Base-by-base conservation (phyloP, 2,888 invertebrate genomes). In the Physocephala rufipes region DNA sequence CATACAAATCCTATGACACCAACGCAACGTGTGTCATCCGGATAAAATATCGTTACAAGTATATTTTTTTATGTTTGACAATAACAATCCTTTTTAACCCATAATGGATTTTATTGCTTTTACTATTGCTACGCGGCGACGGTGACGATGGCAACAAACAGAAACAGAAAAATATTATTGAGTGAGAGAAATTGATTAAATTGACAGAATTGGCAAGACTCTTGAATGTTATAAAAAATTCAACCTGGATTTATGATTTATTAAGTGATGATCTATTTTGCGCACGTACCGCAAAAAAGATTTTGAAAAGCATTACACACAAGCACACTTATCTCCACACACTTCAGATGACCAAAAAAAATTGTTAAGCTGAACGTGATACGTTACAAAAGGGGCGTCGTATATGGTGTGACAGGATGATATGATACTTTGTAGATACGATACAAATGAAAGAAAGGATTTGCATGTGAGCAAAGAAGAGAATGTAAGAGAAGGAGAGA, bases 161-260 rank as follows among this genome's bases (percentile, higher is more conserved):
- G 51, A 19, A 1, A 51, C 12, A 51, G 19, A 12, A 19, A 51
- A 21, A 21, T 9, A 21, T 53, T 19, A 53, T 36, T n/a, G 36
- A 51, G 65, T 66, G 36, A 65, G 59, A 49, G 58, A 65, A 47
- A 64, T 58, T 30, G 65, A 65, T 49, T 58, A 45, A 36, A 21
- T 58, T 30, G 65, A 65, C 58, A 67, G 43, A 36, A 21, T 58
- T 45, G 26, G 67, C 55, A 79, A 78, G 78, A 80, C 80, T 79
- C 79, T 82, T 77, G 82, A 81, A 82, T 36, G 36, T 4, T 36
- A 36, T 9, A 36, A 4, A 36, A 36, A n/a, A n/a, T n/a, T n/a
- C n/a, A n/a, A 81, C 82, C 45, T 45, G 36, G 55, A 81, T 80
- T 79, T 80, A 80, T 80, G 80, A 80, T 80, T 80, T 80, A 80